Evolutionary conservation across 2,888 invertebrate genomes (phyloP), one percentile per base, ranked within the genome.

Genomic region (Creontiades dilutus): DNA sequence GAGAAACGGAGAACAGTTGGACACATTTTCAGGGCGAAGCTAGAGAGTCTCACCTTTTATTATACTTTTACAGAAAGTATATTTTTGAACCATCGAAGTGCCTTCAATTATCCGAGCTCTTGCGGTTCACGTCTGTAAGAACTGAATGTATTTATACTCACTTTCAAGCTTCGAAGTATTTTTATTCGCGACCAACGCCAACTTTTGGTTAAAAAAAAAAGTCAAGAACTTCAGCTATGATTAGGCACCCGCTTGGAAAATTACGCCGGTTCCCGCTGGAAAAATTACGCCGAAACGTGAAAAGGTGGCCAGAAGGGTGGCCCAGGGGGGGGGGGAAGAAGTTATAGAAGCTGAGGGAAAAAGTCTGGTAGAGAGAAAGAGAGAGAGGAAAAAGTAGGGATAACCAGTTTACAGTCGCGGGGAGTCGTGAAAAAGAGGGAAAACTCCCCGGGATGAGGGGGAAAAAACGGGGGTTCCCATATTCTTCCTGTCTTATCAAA

Each of bases 401-500:
- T 68, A 68, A 68, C 68, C 68, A 68, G 68, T 68, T 68, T 68
- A 23, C 5, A 23, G 11, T 23, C 13, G 68, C 23, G 23, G 19
- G 68, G 27, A 23, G 68, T 68, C 23, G 68, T 68, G 68, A 61
- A 61, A 57, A 68, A 68, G 19, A 23, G 19, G 23, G 68, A 23
- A 61, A 68, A 68, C 23, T 68, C 68, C 37, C 2, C 12, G n/a
- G 61, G 68, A 68, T 68, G 52, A 52, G 52, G 52, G 52, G 47
- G 48, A 48, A 47, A 14, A 19, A n/a, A 16, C 2, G 47, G 81
- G 7, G 23, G 82, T 52, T 55, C 52, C 47, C 52, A 82, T 82
- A 82, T 82, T 81, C 81, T 81, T 81, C 48, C 48, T 12, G 48
- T 82, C 82, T 82, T 82, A 82, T 82, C 82, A 82, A 82, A 82